Evolutionary conservation across 2,888 invertebrate species (phyloP).

Genomic region (Abrostola triplasia): DNA sequence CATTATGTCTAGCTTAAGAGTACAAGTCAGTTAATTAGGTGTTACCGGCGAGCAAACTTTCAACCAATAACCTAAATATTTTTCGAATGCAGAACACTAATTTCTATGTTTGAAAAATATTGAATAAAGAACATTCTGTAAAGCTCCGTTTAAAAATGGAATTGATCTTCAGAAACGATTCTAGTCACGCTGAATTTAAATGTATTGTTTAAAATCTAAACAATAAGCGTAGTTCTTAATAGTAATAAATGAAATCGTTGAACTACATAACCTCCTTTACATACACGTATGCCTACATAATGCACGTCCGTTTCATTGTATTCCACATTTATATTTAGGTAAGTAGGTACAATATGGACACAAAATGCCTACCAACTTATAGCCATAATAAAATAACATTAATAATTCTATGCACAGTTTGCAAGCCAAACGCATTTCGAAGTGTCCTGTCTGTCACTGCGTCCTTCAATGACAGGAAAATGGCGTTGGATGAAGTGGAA

Average conservation of each 20-base stretch:
- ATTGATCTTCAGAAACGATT: background rate
- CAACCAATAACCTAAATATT: background rate
- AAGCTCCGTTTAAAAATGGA: background rate
- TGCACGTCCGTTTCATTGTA: slow-evolving; percentile 40
- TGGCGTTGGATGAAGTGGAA: slow-evolving; percentile 73
- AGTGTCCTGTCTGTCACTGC: slow-evolving; percentile 69
- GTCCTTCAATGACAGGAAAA: slow-evolving; percentile 81
- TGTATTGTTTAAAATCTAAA: background rate
- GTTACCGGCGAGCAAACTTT: too few species aligned
- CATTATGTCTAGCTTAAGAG: too few species aligned
- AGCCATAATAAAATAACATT: slow-evolving; percentile 66
- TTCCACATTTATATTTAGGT: slow-evolving; percentile 61
- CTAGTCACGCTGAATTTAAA: too few species aligned
- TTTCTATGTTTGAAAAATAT: background rate
- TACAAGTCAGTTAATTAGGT: too few species aligned
- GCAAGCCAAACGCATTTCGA: slow-evolving; percentile 71
- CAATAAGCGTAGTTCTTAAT: background rate
- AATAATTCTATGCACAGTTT: slow-evolving; percentile 69
- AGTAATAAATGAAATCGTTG: slow-evolving; percentile 24
- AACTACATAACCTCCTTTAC: slow-evolving; percentile 35
- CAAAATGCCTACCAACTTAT: slow-evolving; percentile 56
- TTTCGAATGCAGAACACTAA: background rate
- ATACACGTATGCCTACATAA: slow-evolving; percentile 22
- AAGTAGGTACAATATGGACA: slow-evolving; percentile 63
- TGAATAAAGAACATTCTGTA: background rate